phyloP scores from a whole-genome alignment of 2,888 invertebrate genomes.

The Coleophora deauratella region DNA sequence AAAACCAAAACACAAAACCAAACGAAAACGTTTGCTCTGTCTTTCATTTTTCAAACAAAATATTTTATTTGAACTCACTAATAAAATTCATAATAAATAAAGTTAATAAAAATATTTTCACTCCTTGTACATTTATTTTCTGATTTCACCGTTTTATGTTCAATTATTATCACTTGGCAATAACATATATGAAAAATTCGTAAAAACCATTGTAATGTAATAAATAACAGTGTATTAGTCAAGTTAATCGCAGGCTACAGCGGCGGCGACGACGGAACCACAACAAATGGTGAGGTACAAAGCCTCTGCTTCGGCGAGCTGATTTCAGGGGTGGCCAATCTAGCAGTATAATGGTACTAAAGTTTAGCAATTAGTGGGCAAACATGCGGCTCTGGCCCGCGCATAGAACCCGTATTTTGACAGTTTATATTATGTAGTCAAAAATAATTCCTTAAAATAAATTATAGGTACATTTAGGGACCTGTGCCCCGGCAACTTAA shows the following conservation, averaged over 20 bases:
- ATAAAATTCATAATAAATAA: no score
- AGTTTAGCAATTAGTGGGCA: no score
- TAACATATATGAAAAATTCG: neutral
- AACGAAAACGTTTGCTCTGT: slow-evolving; percentile 25
- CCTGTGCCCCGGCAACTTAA: no score
- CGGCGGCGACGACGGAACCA: slow-evolving; percentile 27
- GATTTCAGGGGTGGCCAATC: slow-evolving; percentile 39
- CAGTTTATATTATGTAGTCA: no score
- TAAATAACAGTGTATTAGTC: no score
- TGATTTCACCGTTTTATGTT: neutral
- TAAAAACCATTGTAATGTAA: neutral
- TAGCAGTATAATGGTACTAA: no score
- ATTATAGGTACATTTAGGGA: no score
- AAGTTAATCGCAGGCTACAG: slow-evolving; percentile 3
- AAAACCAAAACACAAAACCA: slow-evolving; percentile 30
- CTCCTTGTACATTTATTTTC: neutral
- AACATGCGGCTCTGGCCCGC: no score
- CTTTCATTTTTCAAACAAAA: neutral
- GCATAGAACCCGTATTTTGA: no score
- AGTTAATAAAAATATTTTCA: neutral
- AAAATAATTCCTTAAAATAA: no score
- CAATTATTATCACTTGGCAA: neutral
- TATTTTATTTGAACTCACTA: no score
- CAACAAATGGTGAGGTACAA: slow-evolving; percentile 57
- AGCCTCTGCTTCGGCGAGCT: slow-evolving; percentile 44